Evolutionary conservation across 2,888 invertebrate genomes (phyloP).

Genomic region (Cephus pygmeus): DNA sequence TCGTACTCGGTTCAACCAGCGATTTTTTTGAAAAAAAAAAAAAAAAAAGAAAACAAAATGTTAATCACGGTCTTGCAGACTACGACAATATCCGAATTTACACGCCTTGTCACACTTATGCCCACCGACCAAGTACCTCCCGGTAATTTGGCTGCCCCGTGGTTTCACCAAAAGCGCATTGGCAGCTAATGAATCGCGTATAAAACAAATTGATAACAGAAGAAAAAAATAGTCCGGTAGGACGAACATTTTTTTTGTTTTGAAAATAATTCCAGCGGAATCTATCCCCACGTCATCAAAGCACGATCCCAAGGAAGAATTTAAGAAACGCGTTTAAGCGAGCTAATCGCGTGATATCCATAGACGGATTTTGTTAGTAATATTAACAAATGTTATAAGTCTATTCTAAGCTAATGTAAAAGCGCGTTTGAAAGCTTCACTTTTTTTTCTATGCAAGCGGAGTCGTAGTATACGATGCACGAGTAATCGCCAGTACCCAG

Average conservation of each 20-base stretch:
- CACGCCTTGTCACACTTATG: conserved; percentile 66
- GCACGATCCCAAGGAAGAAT: background rate
- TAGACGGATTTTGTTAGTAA: background rate
- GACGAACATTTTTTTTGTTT: background rate
- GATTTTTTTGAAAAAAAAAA: background rate
- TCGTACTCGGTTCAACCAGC: background rate
- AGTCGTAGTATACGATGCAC: background rate
- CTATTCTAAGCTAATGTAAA: background rate
- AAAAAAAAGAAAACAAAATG: too few relatives aligned
- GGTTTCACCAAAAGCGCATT: background rate
- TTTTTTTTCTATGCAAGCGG: background rate
- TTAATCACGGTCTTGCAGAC: conserved; percentile 1
- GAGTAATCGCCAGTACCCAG: background rate
- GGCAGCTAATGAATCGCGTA: background rate
- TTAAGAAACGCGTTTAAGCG: background rate
- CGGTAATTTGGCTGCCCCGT: background rate
- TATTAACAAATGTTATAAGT: background rate
- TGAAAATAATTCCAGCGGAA: background rate
- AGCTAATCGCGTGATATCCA: background rate
- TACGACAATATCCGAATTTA: conserved; percentile 26
- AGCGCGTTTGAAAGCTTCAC: background rate
- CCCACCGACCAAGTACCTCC: conserved; percentile 56
- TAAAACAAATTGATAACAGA: background rate
- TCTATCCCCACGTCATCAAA: background rate
- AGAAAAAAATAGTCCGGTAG: background rate